Percentiles rank a stretch among this genome's conserved stretches.
Conservation (phyloP, 2,888 invertebrate genomes). For the Flexamia atlantica region DNA sequence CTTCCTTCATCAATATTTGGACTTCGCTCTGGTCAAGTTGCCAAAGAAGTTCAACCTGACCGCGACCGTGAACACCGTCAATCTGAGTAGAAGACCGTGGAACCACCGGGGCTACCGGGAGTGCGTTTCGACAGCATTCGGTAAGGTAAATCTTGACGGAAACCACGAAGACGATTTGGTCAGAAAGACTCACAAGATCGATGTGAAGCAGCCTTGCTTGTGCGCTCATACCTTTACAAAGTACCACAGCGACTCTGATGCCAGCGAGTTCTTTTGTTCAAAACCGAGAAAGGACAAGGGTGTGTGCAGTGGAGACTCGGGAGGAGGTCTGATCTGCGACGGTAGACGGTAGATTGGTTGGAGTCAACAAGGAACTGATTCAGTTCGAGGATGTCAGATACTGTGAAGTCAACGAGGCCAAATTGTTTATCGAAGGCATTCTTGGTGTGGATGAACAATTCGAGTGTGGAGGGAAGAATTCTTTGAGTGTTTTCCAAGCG, state of each 20-base stretch:
- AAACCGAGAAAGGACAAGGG: background rate
- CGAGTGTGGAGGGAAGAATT: background rate
- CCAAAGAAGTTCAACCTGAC: background rate
- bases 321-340: slow-evolving; percentile 8
- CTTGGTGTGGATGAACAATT: no score
- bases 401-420: background rate
- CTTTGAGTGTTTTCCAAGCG: background rate
- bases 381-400: background rate
- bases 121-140: background rate
- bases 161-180: background rate
- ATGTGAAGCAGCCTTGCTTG: background rate
- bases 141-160: background rate
- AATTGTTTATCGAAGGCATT: background rate
- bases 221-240: background rate
- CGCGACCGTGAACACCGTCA: background rate
- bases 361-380: background rate
- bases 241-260: no score
- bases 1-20: background rate
- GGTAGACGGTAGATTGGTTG: background rate
- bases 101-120: background rate
- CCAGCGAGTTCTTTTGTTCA: background rate
- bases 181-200: background rate
- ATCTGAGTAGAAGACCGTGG: background rate
- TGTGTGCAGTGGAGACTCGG: background rate
- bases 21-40: background rate